Evolutionary conservation across 2,888 invertebrate species (phyloP), one percentile per base, ranked within the genome.

Genomic region (Drosophila kuntzei): DNA sequence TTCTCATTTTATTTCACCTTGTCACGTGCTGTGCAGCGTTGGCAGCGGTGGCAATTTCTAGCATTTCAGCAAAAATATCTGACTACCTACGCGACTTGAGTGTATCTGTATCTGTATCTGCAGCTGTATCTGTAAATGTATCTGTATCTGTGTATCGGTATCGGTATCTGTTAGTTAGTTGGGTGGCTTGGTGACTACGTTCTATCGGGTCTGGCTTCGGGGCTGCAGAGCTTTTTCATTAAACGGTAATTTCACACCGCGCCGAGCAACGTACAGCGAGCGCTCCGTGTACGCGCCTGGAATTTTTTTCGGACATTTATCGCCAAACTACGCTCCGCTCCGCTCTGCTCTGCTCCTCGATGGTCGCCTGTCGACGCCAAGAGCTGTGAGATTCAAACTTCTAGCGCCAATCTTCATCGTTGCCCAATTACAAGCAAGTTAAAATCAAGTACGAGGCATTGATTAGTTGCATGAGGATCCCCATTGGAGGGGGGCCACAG

Each of bases 161-260:
- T 62, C 20, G 27, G 53, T 53, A 37, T 37, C 39, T 62, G 32
- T 25, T 51, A 36, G 34, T 57, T 57, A 36, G 44, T 47, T 58
- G 37, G 57, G 27, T 47, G 36, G 57, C 1, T 57, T 34, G 55
- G 16, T 46, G 47, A 36, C 32, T 51, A 50, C 50, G 44, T 47
- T 34, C 34, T 37, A 29, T 12, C 25, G 43, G 54, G 20, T 27
- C 39, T 65, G 67, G 67, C 29, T 73, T 22, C 34, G 58, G 34
- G 46, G 51, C 57, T 73, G 80, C 55, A 71, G 20, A 43, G 88
- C 84, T 58, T 79, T 81, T 83, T 83, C 82, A 83, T 88, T 83
- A 86, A 83, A 88, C 89, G 89, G 83, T 83, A 86, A 86, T 86
- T 86, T 83, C 87, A 83, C 89, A 86, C 89, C 81, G 80, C 83